Conservation (phyloP, 2,797 vertebrate species). For the Holocentrus rufus region DNA sequence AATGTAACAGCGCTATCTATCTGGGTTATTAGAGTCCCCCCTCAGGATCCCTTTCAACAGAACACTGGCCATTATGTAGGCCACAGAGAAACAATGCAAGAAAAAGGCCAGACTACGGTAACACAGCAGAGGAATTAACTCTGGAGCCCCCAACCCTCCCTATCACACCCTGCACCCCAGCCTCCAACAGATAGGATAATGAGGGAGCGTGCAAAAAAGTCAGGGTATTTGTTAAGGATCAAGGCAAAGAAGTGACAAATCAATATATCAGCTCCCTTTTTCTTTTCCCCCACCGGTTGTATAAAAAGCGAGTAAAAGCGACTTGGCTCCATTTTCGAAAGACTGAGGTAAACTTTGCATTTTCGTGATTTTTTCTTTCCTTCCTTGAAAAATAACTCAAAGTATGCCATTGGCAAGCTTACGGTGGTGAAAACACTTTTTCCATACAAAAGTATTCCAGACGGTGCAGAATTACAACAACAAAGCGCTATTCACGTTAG, state of each 20-base stretch:
- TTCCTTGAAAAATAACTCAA: constrained; percentile 37
- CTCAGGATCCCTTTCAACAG: constrained; percentile 82
- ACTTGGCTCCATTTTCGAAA: constrained; percentile 25
- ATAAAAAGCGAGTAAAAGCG: constrained; percentile 24
- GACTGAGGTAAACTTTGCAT: constrained; percentile 27
- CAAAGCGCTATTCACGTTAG: constrained; percentile 16
- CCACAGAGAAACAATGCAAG: constrained; percentile 80
- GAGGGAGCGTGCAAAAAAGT: constrained; percentile 54
- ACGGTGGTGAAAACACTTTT: constrained; percentile 32
- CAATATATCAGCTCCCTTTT: constrained; percentile 39
- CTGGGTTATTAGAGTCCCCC: constrained; percentile 86
- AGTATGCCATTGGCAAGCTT: constrained; percentile 23
- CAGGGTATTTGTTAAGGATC: constrained; percentile 47
- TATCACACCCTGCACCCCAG: constrained; percentile 10
- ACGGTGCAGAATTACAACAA: constrained; percentile 36
- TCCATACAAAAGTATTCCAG: constrained; percentile 15
- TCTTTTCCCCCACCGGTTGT: constrained; percentile 4
- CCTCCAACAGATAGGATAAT: constrained; percentile 63
- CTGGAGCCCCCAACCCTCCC: constrained; percentile 47
- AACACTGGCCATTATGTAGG: constrained; percentile 85
- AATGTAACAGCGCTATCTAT: constrained; percentile 88
- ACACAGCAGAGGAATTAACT: constrained; percentile 75
- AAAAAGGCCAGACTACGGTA: constrained; percentile 62
- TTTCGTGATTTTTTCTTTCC: constrained; percentile 17
- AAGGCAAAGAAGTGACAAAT: constrained; percentile 49